A percentile compares a stretch with the other conserved stretches of the same genome.
Evolutionary conservation across 2,888 invertebrate species (phyloP).

Genomic region (Nasonovia ribisnigri): DNA sequence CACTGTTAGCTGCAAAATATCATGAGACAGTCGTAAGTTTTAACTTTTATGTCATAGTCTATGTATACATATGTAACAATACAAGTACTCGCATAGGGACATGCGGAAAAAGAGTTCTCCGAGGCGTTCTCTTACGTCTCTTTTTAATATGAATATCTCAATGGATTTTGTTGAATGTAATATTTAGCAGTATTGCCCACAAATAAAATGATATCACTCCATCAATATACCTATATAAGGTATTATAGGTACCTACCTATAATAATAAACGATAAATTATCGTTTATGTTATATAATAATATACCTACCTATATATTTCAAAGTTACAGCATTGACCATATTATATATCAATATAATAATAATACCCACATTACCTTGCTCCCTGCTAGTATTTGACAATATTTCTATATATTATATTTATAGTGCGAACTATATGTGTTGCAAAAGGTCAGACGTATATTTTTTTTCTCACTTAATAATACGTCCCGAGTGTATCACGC

Average conservation of each 20-base stretch:
- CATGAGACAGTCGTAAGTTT: background rate
- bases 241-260: background rate
- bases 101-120: too few species aligned
- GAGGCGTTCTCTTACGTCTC: background rate
- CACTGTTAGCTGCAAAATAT: background rate
- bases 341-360: background rate
- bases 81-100: background rate
- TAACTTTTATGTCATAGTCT: background rate
- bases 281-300: background rate
- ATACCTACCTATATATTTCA: background rate
- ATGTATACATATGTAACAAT: background rate
- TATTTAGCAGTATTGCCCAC: background rate
- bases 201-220: background rate
- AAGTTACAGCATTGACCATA: background rate
- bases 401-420: background rate
- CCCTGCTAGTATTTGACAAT: background rate
- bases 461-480: conserved; percentile 32
- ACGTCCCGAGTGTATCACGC: background rate
- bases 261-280: background rate
- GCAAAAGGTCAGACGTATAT: conserved; percentile 28
- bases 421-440: background rate
- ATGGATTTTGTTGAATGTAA: background rate
- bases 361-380: background rate
- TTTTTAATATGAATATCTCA: background rate
- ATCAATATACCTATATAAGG: background rate